Evolutionary conservation across 1,140 invertebrate species (phyloP).

Genomic region (Medauroidea extradentata): DNA sequence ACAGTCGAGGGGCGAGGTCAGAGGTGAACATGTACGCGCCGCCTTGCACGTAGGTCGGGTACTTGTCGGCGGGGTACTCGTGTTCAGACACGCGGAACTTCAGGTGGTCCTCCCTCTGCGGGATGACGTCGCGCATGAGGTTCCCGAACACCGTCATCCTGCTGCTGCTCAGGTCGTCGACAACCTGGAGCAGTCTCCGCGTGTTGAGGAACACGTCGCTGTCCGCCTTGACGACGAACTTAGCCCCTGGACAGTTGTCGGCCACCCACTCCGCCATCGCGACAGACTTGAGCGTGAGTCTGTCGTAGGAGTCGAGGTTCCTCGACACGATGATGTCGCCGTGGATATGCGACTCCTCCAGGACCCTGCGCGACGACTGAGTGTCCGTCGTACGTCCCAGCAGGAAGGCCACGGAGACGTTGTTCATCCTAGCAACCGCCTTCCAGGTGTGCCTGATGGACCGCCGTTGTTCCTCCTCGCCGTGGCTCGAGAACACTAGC

Average conservation of each 20-base stretch:
- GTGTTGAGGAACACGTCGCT: slow-evolving; percentile 92
- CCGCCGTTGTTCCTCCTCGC: slow-evolving; percentile 63
- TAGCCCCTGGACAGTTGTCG: slow-evolving; percentile 67
- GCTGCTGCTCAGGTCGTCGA: slow-evolving; percentile 59
- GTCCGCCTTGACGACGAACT: slow-evolving; percentile 79
- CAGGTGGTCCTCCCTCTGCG: slow-evolving; percentile 72
- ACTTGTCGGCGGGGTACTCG: slow-evolving; percentile 65
- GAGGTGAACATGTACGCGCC: slow-evolving; percentile 76
- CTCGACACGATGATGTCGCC: slow-evolving; percentile 71
- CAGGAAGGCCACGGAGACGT: slow-evolving; percentile 53
- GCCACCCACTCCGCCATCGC: slow-evolving; percentile 80
- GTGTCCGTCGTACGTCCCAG: slow-evolving; percentile 30
- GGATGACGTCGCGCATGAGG: slow-evolving; percentile 77
- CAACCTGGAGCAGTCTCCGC: slow-evolving; percentile 64
- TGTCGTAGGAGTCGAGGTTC: slow-evolving; percentile 79
- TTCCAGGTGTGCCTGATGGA: slow-evolving; percentile 85
- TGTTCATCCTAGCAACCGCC: slow-evolving; percentile 63
- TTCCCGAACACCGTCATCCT: slow-evolving; percentile 73
- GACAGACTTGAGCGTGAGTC: slow-evolving; percentile 81
- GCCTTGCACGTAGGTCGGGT: slow-evolving; percentile 81
- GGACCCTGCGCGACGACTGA: slow-evolving; percentile 49
- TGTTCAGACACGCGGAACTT: slow-evolving; percentile 77
- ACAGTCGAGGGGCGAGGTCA: slow-evolving; percentile 61
- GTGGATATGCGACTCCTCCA: slow-evolving; percentile 64
- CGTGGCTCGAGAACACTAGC: slow-evolving; percentile 73